phyloP scores from a whole-genome alignment of 2,888 invertebrate genomes.

The Spatulosminthurus flaviceps region DNA sequence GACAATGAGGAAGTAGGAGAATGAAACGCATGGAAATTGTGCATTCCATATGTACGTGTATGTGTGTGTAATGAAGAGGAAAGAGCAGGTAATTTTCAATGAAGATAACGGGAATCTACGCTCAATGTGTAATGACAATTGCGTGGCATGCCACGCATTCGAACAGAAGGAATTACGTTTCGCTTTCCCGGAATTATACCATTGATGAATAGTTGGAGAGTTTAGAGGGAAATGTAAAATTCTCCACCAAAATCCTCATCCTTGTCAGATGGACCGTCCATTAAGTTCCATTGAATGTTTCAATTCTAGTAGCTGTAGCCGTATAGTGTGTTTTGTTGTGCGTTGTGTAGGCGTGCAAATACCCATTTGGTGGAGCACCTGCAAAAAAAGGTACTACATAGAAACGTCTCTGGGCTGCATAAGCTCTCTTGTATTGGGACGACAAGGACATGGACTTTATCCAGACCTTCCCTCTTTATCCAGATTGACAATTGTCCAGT shows the following conservation, averaged over 20 bases:
- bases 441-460: slow-evolving; percentile 8
- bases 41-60: not conserved
- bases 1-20: too few species aligned
- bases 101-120: too few species aligned
- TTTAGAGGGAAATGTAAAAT: not conserved
- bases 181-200: not conserved
- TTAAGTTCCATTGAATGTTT: slow-evolving; percentile 5
- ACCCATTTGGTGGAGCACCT: not conserved
- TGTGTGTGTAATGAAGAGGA: not conserved
- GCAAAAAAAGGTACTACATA: not conserved
- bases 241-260: not conserved
- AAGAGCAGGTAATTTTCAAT: not conserved
- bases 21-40: too few species aligned
- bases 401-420: not conserved
- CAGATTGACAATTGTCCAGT: slow-evolving; percentile 9
- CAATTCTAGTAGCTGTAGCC: too few species aligned
- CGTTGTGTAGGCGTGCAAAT: slow-evolving; percentile 16
- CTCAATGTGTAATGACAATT: not conserved
- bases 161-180: not conserved
- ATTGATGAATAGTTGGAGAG: not conserved
- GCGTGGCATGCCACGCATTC: not conserved
- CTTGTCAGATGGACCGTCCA: slow-evolving; percentile 18
- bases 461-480: slow-evolving; percentile 12
- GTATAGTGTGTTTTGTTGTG: not conserved
- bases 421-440: not conserved